phyloP scores from a whole-genome alignment of 2,797 vertebrate genomes.

The Gallirallus australis region DNA sequence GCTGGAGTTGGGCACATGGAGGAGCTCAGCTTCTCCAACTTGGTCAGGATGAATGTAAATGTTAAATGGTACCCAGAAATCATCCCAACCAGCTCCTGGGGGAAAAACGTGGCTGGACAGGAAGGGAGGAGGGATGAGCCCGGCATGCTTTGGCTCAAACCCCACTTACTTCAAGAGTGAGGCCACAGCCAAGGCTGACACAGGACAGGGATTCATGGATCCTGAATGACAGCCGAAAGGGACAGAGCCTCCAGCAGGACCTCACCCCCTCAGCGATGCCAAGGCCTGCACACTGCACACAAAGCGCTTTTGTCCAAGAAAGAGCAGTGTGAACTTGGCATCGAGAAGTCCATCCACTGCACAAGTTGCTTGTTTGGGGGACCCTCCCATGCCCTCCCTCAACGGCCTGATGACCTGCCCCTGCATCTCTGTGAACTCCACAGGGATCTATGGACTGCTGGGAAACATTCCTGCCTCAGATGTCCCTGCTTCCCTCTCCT shows the following conservation, averaged over 20 bases:
- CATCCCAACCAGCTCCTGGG: not conserved
- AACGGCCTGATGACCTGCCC: not conserved
- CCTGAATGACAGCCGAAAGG: not conserved
- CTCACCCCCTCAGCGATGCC: not conserved
- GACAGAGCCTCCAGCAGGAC: not conserved
- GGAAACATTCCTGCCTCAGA: not conserved
- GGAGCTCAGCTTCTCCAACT: not conserved
- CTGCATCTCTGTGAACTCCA: not conserved
- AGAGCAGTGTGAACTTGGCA: not conserved
- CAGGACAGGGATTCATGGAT: not conserved
- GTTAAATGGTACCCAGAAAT: not conserved
- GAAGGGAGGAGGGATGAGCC: not conserved
- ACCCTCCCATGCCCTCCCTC: not conserved
- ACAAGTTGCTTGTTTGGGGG: not conserved
- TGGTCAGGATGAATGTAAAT: not conserved
- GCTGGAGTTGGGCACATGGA: not conserved
- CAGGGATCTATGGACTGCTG: not conserved
- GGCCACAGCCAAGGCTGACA: not conserved
- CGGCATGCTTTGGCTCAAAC: not conserved
- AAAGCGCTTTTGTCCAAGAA: conserved; percentile 26
- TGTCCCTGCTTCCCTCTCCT: not conserved
- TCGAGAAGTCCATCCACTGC: not conserved
- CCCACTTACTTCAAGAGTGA: not conserved
- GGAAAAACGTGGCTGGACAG: not conserved
- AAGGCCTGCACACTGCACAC: not conserved